Conservation (phyloP, 2,888 invertebrate genomes). For the Watsonalla binaria region DNA sequence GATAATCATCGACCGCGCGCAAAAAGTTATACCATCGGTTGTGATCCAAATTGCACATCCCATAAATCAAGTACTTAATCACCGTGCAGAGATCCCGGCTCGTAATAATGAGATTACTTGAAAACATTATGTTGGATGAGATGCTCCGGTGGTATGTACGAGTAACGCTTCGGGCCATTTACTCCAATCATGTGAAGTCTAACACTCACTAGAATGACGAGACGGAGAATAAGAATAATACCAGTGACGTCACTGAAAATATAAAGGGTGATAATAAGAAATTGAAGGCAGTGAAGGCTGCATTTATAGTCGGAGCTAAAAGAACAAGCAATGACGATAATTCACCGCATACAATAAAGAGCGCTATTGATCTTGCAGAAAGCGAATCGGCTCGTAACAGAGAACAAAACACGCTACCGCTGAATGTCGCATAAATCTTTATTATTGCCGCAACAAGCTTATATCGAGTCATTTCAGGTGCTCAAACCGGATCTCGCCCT, state of each 20-base stretch:
- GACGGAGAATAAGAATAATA: conserved; percentile 41
- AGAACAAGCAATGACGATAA: conserved; percentile 65
- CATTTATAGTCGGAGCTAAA: conserved; percentile 60
- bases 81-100: conserved; percentile 57
- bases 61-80: conserved; percentile 76
- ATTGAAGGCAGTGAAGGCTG: conserved; percentile 49
- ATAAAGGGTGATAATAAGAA: conserved; percentile 67
- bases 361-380: conserved; percentile 74
- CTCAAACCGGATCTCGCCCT: conserved; percentile 67
- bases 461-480: conserved; percentile 73
- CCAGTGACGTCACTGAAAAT: conserved; percentile 50
- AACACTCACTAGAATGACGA: conserved; percentile 28
- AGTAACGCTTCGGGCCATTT: conserved; percentile 24
- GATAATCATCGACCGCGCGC: conserved; percentile 72
- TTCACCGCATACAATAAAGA: conserved; percentile 71
- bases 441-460: conserved; percentile 78
- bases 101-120: conserved; percentile 74
- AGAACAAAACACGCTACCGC: conserved; percentile 77
- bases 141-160: conserved; percentile 35
- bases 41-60: conserved; percentile 75
- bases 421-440: conserved; percentile 78
- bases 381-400: conserved; percentile 74
- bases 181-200: conserved; percentile 1
- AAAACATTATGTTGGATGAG: conserved; percentile 60
- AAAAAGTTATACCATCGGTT: conserved; percentile 71